Percentiles rank a stretch among this genome's conserved stretches.
phyloP scores from a whole-genome alignment of 2,113 vertebrate species.

The Hyperopisus bebe region DNA sequence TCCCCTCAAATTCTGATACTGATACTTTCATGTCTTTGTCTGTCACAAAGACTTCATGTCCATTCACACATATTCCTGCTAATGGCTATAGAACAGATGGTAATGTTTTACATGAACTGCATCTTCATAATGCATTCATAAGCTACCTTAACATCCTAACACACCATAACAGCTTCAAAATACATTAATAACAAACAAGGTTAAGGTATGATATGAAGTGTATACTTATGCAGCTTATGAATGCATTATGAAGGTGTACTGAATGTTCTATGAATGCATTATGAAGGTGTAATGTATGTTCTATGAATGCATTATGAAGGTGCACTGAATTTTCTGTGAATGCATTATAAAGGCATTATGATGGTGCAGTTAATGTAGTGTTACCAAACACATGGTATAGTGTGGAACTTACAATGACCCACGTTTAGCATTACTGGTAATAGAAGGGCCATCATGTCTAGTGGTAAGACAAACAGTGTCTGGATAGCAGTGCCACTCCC shows the following conservation, averaged over 20 bases:
- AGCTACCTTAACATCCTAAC: neutral
- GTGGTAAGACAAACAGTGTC: neutral
- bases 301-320: neutral
- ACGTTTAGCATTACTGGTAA: neutral
- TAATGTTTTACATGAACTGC: neutral
- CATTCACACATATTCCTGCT: neutral
- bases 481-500: neutral
- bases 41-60: neutral
- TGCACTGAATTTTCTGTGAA: neutral
- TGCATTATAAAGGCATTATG: neutral
- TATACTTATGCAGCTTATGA: neutral
- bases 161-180: neutral
- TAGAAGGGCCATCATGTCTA: neutral
- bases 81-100: neutral
- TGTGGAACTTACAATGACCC: neutral
- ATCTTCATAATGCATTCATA: neutral
- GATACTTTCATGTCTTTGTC: neutral
- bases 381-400: neutral
- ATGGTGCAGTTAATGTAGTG: neutral
- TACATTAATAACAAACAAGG: neutral
- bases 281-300: too few relatives aligned
- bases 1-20: neutral
- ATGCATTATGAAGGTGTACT: neutral
- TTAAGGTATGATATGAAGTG: neutral
- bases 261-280: too few relatives aligned